Evolutionary conservation across 1,140 invertebrate genomes (phyloP).

Genomic region (Drosophila leontia): DNA sequence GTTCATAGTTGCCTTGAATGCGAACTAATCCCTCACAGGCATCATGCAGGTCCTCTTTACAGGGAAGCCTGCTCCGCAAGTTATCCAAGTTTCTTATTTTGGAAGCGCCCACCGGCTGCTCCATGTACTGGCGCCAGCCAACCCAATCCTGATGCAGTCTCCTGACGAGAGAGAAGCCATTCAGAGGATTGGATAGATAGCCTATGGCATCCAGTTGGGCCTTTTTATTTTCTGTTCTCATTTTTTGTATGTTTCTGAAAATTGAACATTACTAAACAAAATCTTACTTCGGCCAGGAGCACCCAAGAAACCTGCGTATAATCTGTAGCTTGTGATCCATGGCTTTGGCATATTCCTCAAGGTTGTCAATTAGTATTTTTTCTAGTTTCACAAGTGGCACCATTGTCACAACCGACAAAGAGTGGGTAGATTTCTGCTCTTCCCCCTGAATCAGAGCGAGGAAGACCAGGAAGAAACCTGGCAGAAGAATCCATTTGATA

Average conservation of each 20-base stretch:
- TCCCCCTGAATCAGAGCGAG: constrained; percentile 88
- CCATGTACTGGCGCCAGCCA: constrained; percentile 49
- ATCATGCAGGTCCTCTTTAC: constrained; percentile 94
- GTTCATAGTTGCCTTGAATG: constrained; percentile 96
- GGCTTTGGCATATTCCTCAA: constrained; percentile 90
- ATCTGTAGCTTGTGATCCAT: constrained; percentile 47
- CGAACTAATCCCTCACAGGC: constrained; percentile 95
- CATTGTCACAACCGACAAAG: constrained; percentile 93
- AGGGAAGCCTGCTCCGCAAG: constrained; percentile 90
- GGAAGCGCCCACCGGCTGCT: constrained; percentile 63
- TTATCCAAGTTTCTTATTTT: constrained; percentile 87
- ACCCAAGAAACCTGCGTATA: constrained; percentile 37
- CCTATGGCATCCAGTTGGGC: constrained; percentile 88
- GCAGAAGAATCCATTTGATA: constrained; percentile 86
- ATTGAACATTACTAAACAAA: constrained; percentile 86
- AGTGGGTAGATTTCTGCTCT: neutral
- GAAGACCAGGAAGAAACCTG: neutral
- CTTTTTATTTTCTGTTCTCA: constrained; percentile 89
- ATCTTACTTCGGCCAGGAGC: too few relatives aligned
- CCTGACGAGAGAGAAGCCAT: constrained; percentile 54
- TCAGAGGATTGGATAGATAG: constrained; percentile 65
- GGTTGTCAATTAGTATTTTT: constrained; percentile 90
- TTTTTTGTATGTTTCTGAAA: constrained; percentile 18
- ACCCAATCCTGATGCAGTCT: constrained; percentile 61
- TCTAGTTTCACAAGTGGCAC: constrained; percentile 94